Conservation (phyloP, 92 coral and sea anemone genomes). For the Phenganax stokvisi region DNA sequence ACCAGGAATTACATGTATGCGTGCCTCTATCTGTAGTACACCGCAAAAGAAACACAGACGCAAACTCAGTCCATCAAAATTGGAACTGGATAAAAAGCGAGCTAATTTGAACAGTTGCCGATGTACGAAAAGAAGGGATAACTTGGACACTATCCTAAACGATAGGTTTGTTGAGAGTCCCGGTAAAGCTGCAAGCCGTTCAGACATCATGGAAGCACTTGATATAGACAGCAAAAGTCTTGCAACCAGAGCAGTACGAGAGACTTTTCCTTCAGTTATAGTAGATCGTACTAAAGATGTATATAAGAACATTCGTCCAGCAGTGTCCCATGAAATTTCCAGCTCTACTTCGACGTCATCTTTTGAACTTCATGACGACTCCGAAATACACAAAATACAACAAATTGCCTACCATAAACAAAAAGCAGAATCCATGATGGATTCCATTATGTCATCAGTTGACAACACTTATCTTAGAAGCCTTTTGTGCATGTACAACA, state of each 20-base stretch:
- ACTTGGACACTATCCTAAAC: slow-evolving; percentile 18
- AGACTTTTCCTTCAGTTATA: slow-evolving; percentile 41
- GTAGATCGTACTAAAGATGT: slow-evolving; percentile 35
- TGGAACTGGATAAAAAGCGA: slow-evolving; percentile 30
- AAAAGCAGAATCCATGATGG: slow-evolving; percentile 33
- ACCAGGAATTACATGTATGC: background rate
- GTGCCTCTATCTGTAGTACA: slow-evolving; percentile 23
- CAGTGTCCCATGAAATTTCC: slow-evolving; percentile 7
- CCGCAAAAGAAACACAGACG: slow-evolving; percentile 17
- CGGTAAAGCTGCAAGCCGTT: slow-evolving; percentile 39
- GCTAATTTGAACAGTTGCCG: slow-evolving; percentile 20
- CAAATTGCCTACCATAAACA: slow-evolving; percentile 4
- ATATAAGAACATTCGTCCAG: slow-evolving; percentile 34
- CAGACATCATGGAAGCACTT: slow-evolving; percentile 36
- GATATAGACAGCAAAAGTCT: slow-evolving; percentile 41
- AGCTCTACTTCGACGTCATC: slow-evolving; percentile 7
- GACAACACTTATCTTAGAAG: slow-evolving; percentile 19
- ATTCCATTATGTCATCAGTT: slow-evolving; percentile 23
- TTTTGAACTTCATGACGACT: slow-evolving; percentile 20
- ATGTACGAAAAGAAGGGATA: slow-evolving; percentile 34
- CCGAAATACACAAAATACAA: slow-evolving; percentile 11
- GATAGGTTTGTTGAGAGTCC: slow-evolving; percentile 50
- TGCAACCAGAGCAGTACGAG: slow-evolving; percentile 46
- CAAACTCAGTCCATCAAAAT: slow-evolving; percentile 30
- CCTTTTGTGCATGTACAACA: slow-evolving; percentile 35